Evolutionary conservation across 2,113 vertebrate species (phyloP).

Genomic region (Heloderma charlesbogerti): DNA sequence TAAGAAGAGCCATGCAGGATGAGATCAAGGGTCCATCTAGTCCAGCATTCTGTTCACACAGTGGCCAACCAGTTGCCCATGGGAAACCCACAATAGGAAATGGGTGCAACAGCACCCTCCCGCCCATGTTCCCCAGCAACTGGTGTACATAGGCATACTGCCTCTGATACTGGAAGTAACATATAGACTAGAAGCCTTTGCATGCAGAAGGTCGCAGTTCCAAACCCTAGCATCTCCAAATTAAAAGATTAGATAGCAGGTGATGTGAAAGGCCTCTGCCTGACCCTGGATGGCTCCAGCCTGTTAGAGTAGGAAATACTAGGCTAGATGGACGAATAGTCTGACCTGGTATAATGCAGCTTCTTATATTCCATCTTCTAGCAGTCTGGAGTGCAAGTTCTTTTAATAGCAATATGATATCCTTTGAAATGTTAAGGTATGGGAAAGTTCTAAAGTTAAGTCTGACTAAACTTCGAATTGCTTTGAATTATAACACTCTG

Average conservation of each 20-base stretch:
- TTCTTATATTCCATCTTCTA: not conserved
- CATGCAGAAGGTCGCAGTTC: not conserved
- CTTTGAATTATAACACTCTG: not conserved
- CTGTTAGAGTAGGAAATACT: not conserved
- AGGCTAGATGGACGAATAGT: not conserved
- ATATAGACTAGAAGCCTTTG: too few species aligned
- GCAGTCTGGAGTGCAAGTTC: not conserved
- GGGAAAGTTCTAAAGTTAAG: not conserved
- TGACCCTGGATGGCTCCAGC: not conserved
- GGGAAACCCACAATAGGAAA: too few species aligned
- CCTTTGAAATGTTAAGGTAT: constrained; percentile 18
- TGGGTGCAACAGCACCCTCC: too few species aligned
- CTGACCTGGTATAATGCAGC: not conserved
- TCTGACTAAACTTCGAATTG: not conserved
- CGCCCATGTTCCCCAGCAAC: too few species aligned
- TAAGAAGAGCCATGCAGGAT: too few species aligned
- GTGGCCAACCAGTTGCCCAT: too few species aligned
- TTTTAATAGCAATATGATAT: constrained; percentile 20
- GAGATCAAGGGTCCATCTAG: too few species aligned
- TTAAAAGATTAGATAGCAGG: not conserved
- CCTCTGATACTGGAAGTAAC: too few species aligned
- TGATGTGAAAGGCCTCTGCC: not conserved
- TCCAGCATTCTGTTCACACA: too few species aligned
- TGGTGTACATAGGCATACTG: too few species aligned
- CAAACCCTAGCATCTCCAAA: not conserved